A percentile compares a stretch with the other conserved stretches of the same genome.
phyloP scores from a whole-genome alignment of 2,888 invertebrate species.

The Drosophila neonasuta region DNA sequence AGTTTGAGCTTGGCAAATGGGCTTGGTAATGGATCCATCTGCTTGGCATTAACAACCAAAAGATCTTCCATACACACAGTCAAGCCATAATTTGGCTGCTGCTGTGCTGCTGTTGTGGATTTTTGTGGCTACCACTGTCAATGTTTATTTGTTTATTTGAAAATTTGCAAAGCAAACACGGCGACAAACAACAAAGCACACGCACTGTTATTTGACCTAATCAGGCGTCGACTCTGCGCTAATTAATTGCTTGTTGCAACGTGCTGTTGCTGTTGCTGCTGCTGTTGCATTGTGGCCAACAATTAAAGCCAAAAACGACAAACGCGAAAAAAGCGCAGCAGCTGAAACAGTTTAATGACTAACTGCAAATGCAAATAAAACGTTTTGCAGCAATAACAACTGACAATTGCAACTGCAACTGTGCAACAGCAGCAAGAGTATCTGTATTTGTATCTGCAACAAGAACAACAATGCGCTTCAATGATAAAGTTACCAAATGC shows the following conservation, averaged over 20 bases:
- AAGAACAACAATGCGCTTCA: constrained; percentile 32
- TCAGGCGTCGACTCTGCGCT: constrained; percentile 58
- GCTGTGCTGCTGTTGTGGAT: constrained; percentile 8
- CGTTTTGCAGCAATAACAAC: constrained; percentile 43
- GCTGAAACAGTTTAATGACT: constrained; percentile 56
- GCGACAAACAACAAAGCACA: not conserved
- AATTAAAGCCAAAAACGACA: constrained; percentile 46
- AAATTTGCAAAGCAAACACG: constrained; percentile 36
- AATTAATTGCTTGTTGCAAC: constrained; percentile 58
- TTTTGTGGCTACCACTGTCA: constrained; percentile 45
- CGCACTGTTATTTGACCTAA: constrained; percentile 59
- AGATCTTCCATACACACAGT: not conserved
- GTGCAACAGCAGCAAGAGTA: not conserved
- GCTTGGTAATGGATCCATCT: constrained; percentile 20
- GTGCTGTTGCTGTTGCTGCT: constrained; percentile 1
- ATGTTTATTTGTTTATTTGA: constrained; percentile 55
- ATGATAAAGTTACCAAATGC: constrained; percentile 71
- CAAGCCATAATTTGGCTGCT: constrained; percentile 3
- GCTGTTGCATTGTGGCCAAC: constrained; percentile 39
- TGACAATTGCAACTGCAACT: constrained; percentile 15
- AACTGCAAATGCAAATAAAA: constrained; percentile 69
- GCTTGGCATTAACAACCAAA: constrained; percentile 1
- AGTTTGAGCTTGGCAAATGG: constrained; percentile 2
- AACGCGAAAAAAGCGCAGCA: constrained; percentile 6
- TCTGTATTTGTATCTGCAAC: constrained; percentile 29